Percentiles rank a stretch among this genome's conserved stretches.
These are phyloP conservation scores for Ornithoptera alexandrae DNA, from an alignment of 2,888 invertebrate genomes.

Conservation along the genomic window DNA sequence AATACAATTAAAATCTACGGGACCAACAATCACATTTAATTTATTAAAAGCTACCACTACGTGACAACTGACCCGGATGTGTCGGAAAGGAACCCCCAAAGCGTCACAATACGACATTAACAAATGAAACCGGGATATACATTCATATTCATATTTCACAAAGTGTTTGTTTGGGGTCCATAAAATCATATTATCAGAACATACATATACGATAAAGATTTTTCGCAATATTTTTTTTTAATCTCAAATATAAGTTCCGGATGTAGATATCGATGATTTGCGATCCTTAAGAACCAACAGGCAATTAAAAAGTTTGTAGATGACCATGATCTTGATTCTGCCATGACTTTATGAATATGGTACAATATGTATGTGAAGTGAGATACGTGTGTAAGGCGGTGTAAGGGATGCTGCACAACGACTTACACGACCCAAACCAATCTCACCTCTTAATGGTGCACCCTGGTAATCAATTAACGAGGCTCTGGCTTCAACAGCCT, in stretches of 20 bases:
- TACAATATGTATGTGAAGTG: no score
- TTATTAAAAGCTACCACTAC: conserved; percentile 37
- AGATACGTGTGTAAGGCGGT: no score
- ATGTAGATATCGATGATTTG: no score
- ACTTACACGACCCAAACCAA: no score
- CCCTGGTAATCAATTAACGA: no score
- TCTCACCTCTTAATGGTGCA: no score
- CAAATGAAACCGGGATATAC: conserved; percentile 26
- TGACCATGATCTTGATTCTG: no score
- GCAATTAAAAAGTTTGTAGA: no score
- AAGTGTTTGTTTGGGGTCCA: background rate
- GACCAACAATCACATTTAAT: conserved; percentile 23
- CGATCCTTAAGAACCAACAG: no score
- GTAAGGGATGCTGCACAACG: no score
- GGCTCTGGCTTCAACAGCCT: no score
- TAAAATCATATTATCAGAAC: background rate
- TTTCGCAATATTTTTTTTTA: background rate
- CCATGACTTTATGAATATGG: no score
- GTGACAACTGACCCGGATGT: conserved; percentile 38
- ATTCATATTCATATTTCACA: conserved; percentile 29
- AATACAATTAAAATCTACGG: conserved; percentile 6
- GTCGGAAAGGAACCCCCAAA: conserved; percentile 35
- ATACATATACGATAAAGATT: background rate
- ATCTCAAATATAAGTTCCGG: background rate
- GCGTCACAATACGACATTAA: conserved; percentile 31